Evolutionary conservation across 2,113 vertebrate species (phyloP).

Genomic region (Brachirus orientalis): DNA sequence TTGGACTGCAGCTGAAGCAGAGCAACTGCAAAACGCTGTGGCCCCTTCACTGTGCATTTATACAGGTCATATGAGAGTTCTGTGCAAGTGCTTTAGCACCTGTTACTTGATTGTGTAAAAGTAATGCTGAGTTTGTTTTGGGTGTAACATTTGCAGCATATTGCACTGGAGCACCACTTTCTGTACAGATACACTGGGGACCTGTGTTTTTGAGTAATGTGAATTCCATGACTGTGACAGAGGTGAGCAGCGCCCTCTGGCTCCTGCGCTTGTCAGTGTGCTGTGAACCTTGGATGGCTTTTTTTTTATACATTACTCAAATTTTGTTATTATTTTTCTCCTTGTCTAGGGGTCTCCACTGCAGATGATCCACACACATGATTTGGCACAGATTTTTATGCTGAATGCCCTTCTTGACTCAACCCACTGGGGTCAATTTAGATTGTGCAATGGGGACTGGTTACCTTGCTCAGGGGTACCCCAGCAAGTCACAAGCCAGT

Average conservation of each 20-base stretch:
- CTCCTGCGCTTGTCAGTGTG: slow-evolving; percentile 23
- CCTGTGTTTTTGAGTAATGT: slow-evolving; percentile 51
- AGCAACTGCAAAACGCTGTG: neutral
- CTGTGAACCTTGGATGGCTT: slow-evolving; percentile 58
- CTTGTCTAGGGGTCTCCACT: too few relatives aligned
- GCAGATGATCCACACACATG: too few relatives aligned
- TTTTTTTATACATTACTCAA: slow-evolving; percentile 40
- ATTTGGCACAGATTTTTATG: too few relatives aligned
- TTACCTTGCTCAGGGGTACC: too few relatives aligned
- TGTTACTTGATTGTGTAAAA: neutral
- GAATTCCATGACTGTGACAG: slow-evolving; percentile 54
- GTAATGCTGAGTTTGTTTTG: slow-evolving; percentile 8
- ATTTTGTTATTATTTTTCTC: too few relatives aligned
- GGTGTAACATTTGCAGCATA: slow-evolving; percentile 16
- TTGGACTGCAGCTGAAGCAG: neutral
- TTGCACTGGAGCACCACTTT: slow-evolving; percentile 3
- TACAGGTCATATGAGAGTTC: neutral
- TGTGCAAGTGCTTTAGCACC: neutral
- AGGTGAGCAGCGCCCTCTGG: slow-evolving; percentile 44
- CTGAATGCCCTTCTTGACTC: too few relatives aligned
- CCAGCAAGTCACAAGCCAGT: too few relatives aligned
- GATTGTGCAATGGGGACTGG: too few relatives aligned
- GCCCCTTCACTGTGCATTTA: neutral
- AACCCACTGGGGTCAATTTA: too few relatives aligned
- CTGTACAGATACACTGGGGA: slow-evolving; percentile 9